Base-by-base conservation (phyloP, 2,113 vertebrate genomes). In the Oreochromis aureus region DNA sequence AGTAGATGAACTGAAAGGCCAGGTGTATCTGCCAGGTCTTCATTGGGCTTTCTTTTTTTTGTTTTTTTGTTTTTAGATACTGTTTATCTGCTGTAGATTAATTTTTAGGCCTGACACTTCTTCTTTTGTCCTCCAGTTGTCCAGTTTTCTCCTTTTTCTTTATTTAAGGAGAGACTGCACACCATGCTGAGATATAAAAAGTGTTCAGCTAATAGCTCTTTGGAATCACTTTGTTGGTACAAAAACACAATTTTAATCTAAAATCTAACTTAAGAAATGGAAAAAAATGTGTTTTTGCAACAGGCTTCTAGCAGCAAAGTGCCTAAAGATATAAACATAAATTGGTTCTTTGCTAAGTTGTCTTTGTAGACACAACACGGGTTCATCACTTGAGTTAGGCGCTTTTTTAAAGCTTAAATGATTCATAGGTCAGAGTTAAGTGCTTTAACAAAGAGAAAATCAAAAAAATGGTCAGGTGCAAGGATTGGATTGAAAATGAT, bases 141-240 rank as follows among this genome's bases (percentile, higher is more conserved):
- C 32, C 59, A 63, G 18, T 19, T n/a, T 63, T 10, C 6, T 36
- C 18, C 10, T 32, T 32, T 59, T 16, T 4, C 0, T 0, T 2
- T 63, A n/a, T 66, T n/a, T 4, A 34, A n/a, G 0, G 32, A 36
- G 10, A 36, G 10, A 36, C 10, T 7, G 10, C 61, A 39, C 10
- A 63, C 32, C 6, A 63, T 36, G 18, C 10, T 63, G 18, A 63
- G 59, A 63, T 66, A 66, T 36, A 34, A 34, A 12, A 39, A 0
- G 1, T 66, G 39, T 66, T 66, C 18, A 39, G 34, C 61, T 39
- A 22, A 66, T 66, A 39, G 61, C 61, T 22, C 10, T 66, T 66
- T 66, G 19, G 34, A 39, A 66, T 66, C 34, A 22, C 61, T n/a
- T 66, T 66, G 4, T 66, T 66, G 61, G 0, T 7, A 36, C 61